Percentiles rank a stretch among this genome's conserved stretches.
Conservation (phyloP, 2,113 vertebrate genomes). For the Anhinga rufa region DNA sequence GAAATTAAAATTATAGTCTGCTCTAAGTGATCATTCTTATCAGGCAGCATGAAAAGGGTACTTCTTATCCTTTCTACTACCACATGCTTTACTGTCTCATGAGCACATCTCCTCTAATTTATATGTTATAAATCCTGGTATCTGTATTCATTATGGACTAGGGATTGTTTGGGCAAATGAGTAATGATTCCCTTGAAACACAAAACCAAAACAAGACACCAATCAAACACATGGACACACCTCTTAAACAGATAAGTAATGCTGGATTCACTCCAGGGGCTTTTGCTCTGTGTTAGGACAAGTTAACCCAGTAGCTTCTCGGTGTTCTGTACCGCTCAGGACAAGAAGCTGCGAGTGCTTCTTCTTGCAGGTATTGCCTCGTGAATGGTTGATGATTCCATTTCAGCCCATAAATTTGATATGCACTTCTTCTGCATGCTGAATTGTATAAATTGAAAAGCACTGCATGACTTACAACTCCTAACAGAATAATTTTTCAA, state of each 20-base stretch:
- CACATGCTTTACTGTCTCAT: background rate
- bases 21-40: background rate
- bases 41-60: constrained; percentile 9
- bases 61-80: background rate
- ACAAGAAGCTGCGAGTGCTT: background rate
- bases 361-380: background rate
- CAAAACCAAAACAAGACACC: background rate
- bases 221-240: background rate
- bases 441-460: background rate
- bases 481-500: background rate
- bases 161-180: constrained; percentile 17
- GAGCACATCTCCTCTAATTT: background rate
- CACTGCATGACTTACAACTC: background rate
- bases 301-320: background rate
- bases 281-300: background rate
- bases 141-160: background rate
- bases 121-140: constrained; percentile 12
- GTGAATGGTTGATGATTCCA: background rate
- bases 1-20: background rate
- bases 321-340: background rate
- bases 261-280: background rate
- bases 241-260: background rate
- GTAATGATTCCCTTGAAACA: constrained; percentile 15
- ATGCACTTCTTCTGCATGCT: background rate
- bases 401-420: background rate